Percentiles rank a stretch among this genome's conserved stretches.
Evolutionary conservation across 2,113 vertebrate species (phyloP).

Genomic region (Rallus limicola): DNA sequence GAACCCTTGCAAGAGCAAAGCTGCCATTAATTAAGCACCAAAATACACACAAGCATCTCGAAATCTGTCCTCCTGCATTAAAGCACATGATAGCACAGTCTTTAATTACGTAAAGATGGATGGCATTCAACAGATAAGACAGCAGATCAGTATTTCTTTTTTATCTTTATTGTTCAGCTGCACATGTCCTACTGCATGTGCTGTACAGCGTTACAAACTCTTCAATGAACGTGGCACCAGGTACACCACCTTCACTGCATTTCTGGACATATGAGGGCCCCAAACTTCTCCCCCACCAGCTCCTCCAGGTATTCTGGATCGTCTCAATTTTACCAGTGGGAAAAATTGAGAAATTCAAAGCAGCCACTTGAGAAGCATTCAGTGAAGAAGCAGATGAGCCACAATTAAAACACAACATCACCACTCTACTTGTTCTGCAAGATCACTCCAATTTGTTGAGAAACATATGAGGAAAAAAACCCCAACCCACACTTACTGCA

Average conservation of each 20-base stretch:
- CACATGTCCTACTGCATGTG: neutral
- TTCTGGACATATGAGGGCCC: neutral
- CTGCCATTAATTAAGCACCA: slow-evolving; percentile 21
- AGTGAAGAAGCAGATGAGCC: neutral
- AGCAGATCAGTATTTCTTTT: neutral
- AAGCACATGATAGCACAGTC: neutral
- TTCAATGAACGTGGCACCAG: neutral
- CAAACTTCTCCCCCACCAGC: neutral
- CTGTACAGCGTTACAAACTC: neutral
- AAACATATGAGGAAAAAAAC: neutral
- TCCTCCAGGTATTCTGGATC: neutral
- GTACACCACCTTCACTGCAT: neutral
- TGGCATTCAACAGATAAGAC: neutral
- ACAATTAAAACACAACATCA: neutral
- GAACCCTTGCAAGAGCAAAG: slow-evolving; percentile 1
- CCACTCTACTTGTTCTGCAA: neutral
- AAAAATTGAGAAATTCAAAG: neutral
- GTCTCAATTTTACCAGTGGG: neutral
- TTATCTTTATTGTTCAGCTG: slow-evolving; percentile 1
- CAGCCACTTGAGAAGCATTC: neutral
- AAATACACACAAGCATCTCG: slow-evolving; percentile 42
- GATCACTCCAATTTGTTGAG: neutral
- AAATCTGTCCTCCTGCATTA: neutral
- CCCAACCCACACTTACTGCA: neutral
- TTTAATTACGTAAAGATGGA: slow-evolving; percentile 33